phyloP scores from a whole-genome alignment of 2,888 invertebrate genomes.

The Nemurella pictetii region DNA sequence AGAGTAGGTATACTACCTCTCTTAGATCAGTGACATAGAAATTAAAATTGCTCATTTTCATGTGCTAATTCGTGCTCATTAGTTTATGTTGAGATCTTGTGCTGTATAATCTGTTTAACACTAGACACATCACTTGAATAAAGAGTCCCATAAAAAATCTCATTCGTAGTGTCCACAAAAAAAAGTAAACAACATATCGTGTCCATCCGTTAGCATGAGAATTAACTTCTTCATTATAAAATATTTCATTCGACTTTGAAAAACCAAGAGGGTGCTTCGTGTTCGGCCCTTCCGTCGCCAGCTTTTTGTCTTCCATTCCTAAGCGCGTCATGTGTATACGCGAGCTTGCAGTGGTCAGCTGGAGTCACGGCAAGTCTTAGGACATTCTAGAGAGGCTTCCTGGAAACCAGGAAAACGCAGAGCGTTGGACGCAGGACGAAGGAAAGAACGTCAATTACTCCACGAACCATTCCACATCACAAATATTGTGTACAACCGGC shows the following conservation, averaged over 20 bases:
- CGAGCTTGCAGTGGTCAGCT: too few species aligned
- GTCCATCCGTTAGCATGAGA: not conserved
- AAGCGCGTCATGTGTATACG: not conserved
- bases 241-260: not conserved
- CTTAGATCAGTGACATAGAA: too few species aligned
- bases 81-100: not conserved
- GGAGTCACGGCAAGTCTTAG: not conserved
- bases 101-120: not conserved
- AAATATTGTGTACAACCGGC: not conserved
- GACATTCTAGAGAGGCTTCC: not conserved
- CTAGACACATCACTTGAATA: not conserved
- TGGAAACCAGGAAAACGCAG: not conserved
- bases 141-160: not conserved
- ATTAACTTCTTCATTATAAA: not conserved
- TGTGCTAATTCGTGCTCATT: too few species aligned
- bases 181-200: not conserved
- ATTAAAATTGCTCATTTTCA: not conserved
- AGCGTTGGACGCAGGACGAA: not conserved
- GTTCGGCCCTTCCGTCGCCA: not conserved
- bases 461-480: not conserved
- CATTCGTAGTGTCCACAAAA: not conserved
- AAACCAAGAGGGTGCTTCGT: not conserved
- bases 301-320: not conserved
- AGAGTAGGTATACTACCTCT: too few species aligned
- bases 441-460: not conserved